Evolutionary conservation across 1,140 invertebrate species (phyloP), one percentile per base, ranked within the genome.

Genomic region (Trachymyrmex septentrionalis): DNA sequence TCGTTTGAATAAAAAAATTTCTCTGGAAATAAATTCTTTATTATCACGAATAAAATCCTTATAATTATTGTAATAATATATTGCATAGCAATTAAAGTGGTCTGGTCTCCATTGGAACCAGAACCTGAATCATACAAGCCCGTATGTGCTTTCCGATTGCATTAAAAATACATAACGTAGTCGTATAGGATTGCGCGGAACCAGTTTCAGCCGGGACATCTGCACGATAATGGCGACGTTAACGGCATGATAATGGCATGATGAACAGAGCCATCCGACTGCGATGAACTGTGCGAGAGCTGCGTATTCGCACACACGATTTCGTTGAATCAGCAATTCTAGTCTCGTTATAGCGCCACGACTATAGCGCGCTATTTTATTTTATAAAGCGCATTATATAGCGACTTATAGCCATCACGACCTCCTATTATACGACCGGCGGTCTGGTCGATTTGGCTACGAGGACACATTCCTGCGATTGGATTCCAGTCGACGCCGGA

Each of bases 371-470:
- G 71, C 76, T 73, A 77, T 34, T n/a, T n/a, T n/a, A n/a, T n/a
- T n/a, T n/a, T n/a, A n/a, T n/a, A n/a, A n/a, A n/a, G n/a, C n/a
- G n/a, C 30, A 34, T 88, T 72, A 76, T 76, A 69, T 55, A 21
- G 30, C n/a, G 71, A 44, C 77, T 82, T 88, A 24, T 55, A 63
- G 73, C 16, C 34, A 27, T n/a, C 16, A 24, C 38, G 34, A 34
- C 34, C 66, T 24, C 4, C 21, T 48, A 84, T 73, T 73, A 50
- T 73, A 73, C 24, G 50, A 30, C 30, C 24, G 48, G 7, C 63
- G 61, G 19, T 86, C 66, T 78, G 85, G 61, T 50, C 72, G 81
- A 88, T 88, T 86, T 88, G 66, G 81, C 61, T 73, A 30, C 87
- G 87, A 59, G 81, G 76, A 67, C 84, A 84, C 86, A 44, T 85